Conservation (phyloP, 2,888 invertebrate species). For the Graphium colonna region DNA sequence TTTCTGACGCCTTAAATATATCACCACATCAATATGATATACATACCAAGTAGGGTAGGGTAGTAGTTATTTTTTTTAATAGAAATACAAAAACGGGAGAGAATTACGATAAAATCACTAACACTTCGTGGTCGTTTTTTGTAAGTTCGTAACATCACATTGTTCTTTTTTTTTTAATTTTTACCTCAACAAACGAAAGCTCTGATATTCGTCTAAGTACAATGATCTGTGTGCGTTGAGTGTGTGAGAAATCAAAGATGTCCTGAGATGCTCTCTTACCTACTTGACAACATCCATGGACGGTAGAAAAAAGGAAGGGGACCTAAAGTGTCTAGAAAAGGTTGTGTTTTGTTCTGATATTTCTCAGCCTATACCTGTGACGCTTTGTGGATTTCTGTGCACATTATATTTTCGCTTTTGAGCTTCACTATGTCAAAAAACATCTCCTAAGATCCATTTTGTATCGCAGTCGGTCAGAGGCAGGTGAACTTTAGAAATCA, state of each 20-base stretch:
- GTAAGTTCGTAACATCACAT: conserved; percentile 58
- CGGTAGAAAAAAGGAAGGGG: conserved; percentile 61
- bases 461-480: no score
- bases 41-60: conserved; percentile 43
- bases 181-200: conserved; percentile 43
- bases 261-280: conserved; percentile 29
- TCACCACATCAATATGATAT: conserved; percentile 50
- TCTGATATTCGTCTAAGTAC: conserved; percentile 34
- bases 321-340: conserved; percentile 21
- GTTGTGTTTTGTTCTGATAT: background rate
- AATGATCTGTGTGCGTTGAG: conserved; percentile 40
- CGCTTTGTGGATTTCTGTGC: no score
- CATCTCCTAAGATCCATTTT: no score
- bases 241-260: conserved; percentile 27
- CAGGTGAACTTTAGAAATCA: no score
- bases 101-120: conserved; percentile 55
- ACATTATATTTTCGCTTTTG: no score
- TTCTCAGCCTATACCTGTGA: background rate
- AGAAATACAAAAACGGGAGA: conserved; percentile 51
- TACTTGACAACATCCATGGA: conserved; percentile 68
- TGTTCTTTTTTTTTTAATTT: conserved; percentile 31
- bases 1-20: conserved; percentile 41
- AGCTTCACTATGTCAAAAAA: no score
- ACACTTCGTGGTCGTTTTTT: conserved; percentile 56
- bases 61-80: conserved; percentile 38